These are phyloP conservation scores for Calephelis nemesis DNA, from an alignment of 1,140 invertebrate genomes.

Conservation along the genomic window DNA sequence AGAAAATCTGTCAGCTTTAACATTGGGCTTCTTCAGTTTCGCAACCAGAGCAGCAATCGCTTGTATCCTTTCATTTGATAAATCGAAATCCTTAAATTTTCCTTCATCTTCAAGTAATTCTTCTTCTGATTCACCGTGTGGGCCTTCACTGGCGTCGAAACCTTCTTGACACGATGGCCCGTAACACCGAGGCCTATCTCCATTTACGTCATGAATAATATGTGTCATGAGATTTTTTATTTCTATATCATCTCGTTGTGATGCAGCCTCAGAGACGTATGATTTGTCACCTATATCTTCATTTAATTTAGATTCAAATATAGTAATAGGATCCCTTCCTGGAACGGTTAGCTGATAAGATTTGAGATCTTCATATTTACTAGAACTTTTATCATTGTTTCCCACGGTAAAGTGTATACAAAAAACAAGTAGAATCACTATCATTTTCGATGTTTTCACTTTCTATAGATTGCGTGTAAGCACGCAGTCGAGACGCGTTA, in stretches of 20 bases:
- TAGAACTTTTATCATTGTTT: conserved; percentile 46
- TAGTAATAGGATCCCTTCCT: conserved; percentile 77
- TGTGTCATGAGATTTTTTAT: conserved; percentile 73
- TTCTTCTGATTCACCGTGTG: conserved; percentile 80
- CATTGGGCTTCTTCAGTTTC: conserved; percentile 59
- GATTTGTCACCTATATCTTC: conserved; percentile 39
- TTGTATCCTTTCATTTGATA: conserved; percentile 69
- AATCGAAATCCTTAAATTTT: conserved; percentile 78
- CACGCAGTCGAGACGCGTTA: conserved; percentile 52
- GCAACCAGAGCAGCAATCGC: conserved; percentile 67
- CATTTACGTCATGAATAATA: conserved; percentile 56
- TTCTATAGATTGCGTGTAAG: conserved; percentile 58
- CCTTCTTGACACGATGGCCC: conserved; percentile 74
- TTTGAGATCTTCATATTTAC: conserved; percentile 52
- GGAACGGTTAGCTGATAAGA: conserved; percentile 76
- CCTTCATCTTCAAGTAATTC: conserved; percentile 79
- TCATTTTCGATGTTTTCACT: conserved; percentile 71
- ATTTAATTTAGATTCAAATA: conserved; percentile 67
- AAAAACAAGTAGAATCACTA: conserved; percentile 55
- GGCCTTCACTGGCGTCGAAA: conserved; percentile 49
- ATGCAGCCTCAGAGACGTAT: conserved; percentile 38
- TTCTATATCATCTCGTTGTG: conserved; percentile 56
- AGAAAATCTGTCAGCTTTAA: conserved; percentile 52
- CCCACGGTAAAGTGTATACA: conserved; percentile 44
- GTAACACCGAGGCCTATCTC: conserved; percentile 60